Conservation (phyloP, 1,140 invertebrate species). For the Trichonephila clavata region DNA sequence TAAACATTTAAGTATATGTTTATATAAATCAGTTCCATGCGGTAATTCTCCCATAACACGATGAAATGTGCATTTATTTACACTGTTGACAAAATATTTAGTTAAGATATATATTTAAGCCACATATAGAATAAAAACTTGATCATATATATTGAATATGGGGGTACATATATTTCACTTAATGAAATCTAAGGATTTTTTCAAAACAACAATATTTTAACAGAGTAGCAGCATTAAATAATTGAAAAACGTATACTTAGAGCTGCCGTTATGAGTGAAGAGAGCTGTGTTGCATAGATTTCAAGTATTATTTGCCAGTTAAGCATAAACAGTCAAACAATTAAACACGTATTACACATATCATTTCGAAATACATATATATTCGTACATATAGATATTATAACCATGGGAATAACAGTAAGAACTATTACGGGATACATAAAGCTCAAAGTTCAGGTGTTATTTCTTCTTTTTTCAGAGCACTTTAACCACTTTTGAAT, state of each 20-base stretch:
- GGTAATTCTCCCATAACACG: no score
- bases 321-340: background rate
- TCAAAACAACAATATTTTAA: background rate
- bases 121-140: no score
- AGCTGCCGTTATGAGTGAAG: slow-evolving; percentile 31
- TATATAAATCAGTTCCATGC: no score
- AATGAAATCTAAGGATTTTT: no score
- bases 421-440: background rate
- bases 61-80: no score
- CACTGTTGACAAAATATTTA: no score
- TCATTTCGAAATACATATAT: background rate
- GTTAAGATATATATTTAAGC: no score
- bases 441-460: background rate
- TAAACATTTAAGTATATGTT: no score
- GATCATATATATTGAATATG: no score
- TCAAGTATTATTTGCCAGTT: background rate
- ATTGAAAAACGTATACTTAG: background rate
- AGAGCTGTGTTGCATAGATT: background rate
- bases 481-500: background rate
- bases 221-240: background rate
- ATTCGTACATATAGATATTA: background rate
- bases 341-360: background rate
- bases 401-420: background rate
- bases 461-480: background rate
- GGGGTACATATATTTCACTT: no score